A percentile compares a stretch with the other conserved stretches of the same genome.
Evolutionary conservation across 2,888 invertebrate genomes (phyloP).

Genomic region (Ophion ventricosus): DNA sequence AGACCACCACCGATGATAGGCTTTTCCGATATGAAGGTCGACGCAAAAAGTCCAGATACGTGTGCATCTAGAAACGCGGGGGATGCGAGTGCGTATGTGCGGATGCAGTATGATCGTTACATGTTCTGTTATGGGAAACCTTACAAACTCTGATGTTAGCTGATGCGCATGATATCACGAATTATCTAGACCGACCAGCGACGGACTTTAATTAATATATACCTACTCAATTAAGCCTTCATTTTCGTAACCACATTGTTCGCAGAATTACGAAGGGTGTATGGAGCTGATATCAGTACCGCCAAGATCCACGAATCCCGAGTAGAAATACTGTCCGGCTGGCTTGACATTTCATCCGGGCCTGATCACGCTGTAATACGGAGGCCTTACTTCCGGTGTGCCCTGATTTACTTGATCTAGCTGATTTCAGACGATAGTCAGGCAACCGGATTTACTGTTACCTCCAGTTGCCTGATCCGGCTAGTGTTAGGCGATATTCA

Average conservation of each 20-base stretch:
- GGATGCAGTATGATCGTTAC: not conserved
- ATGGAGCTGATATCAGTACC: conserved; percentile 70
- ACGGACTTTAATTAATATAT: conserved; percentile 80
- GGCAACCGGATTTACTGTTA: too few relatives aligned
- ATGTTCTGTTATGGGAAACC: conserved; percentile 6
- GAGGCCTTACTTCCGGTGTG: too few relatives aligned
- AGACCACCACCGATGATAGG: not conserved
- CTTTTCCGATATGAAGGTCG: not conserved
- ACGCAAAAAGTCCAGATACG: conserved; percentile 2
- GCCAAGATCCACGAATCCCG: conserved; percentile 72
- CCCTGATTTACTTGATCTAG: too few relatives aligned
- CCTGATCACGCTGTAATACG: too few relatives aligned
- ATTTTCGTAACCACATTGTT: conserved; percentile 72
- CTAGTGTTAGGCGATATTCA: too few relatives aligned
- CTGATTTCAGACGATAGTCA: too few relatives aligned
- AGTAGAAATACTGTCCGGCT: too few relatives aligned
- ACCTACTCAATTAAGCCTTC: conserved; percentile 79
- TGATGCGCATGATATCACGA: conserved; percentile 28
- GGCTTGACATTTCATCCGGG: too few relatives aligned
- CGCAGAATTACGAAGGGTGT: conserved; percentile 34
- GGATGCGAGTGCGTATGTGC: not conserved
- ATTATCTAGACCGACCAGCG: conserved; percentile 53
- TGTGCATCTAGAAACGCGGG: not conserved
- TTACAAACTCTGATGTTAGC: conserved; percentile 12
- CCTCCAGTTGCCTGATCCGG: too few relatives aligned